Conservation (phyloP, 1,140 invertebrate genomes). For the Octopus bimaculoides region DNA sequence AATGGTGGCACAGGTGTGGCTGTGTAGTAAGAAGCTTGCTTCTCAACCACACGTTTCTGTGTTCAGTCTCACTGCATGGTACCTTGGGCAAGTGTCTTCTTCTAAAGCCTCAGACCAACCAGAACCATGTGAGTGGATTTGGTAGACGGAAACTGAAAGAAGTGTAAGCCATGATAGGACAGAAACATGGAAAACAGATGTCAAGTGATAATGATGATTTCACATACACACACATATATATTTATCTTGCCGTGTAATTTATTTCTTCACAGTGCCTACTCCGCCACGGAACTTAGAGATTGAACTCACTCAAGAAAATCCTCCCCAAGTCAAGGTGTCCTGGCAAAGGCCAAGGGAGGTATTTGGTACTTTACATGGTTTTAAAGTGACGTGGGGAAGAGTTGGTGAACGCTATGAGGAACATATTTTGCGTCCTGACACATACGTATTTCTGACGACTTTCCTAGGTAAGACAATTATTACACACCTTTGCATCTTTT, state of each 20-base stretch:
- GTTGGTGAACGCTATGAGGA: conserved; percentile 69
- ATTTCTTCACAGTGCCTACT: conserved; percentile 62
- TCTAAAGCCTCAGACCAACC: no score
- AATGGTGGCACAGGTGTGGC: no score
- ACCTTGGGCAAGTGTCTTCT: no score
- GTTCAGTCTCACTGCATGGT: no score
- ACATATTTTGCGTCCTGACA: conserved; percentile 62
- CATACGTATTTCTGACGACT: conserved; percentile 63
- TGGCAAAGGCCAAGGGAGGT: conserved; percentile 85
- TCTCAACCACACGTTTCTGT: no score
- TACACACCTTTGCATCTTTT: no score
- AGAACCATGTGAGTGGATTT: no score
- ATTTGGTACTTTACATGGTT: conserved; percentile 82
- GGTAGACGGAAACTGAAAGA: no score
- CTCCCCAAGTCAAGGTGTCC: conserved; percentile 82
- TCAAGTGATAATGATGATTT: no score
- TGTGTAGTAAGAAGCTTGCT: no score
- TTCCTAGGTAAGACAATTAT: conserved; percentile 58
- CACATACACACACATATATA: background rate
- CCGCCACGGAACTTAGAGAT: conserved; percentile 45
- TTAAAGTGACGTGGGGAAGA: conserved; percentile 82
- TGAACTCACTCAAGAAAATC: conserved; percentile 66
- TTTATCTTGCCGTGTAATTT: background rate
- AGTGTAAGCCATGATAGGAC: no score
- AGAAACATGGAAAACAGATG: no score